Percentiles rank a stretch among this genome's conserved stretches.
Evolutionary conservation across 2,888 invertebrate species (phyloP).

Genomic region (Mythimna loreyi): DNA sequence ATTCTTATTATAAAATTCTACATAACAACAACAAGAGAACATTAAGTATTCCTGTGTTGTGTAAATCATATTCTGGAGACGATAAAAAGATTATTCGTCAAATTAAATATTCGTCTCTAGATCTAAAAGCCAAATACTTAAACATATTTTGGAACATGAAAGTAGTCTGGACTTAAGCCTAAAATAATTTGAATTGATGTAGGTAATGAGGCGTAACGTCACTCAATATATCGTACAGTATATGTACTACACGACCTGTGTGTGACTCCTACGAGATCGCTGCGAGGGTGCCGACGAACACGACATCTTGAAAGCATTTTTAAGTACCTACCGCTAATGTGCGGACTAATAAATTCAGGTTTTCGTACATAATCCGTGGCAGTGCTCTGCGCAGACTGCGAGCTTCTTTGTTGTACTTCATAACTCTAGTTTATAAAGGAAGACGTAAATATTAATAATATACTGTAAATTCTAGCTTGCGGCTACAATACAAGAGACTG

Average conservation of each 20-base stretch:
- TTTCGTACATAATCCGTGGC: slow-evolving; percentile 57
- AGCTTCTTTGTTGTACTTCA: slow-evolving; percentile 47
- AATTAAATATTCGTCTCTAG: no score
- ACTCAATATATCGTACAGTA: slow-evolving; percentile 1
- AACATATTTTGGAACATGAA: neutral
- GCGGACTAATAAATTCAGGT: slow-evolving; percentile 63
- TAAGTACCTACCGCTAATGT: slow-evolving; percentile 66
- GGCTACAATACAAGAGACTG: neutral
- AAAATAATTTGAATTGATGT: neutral
- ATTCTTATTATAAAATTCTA: no score
- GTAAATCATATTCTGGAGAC: no score
- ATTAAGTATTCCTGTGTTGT: no score
- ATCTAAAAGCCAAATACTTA: no score
- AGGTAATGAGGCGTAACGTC: slow-evolving; percentile 13
- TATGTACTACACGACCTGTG: neutral
- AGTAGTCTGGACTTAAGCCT: neutral
- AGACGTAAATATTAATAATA: slow-evolving; percentile 38
- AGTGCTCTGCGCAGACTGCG: slow-evolving; percentile 24
- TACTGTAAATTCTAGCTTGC: slow-evolving; percentile 9
- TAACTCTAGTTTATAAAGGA: slow-evolving; percentile 49
- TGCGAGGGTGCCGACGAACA: slow-evolving; percentile 48
- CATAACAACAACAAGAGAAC: no score
- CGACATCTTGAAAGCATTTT: slow-evolving; percentile 69
- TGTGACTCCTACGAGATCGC: slow-evolving; percentile 19
- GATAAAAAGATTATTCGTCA: no score